Evolutionary conservation across 1,140 invertebrate genomes (phyloP), one percentile per base, ranked within the genome.

Genomic region (Lineus longissimus): DNA sequence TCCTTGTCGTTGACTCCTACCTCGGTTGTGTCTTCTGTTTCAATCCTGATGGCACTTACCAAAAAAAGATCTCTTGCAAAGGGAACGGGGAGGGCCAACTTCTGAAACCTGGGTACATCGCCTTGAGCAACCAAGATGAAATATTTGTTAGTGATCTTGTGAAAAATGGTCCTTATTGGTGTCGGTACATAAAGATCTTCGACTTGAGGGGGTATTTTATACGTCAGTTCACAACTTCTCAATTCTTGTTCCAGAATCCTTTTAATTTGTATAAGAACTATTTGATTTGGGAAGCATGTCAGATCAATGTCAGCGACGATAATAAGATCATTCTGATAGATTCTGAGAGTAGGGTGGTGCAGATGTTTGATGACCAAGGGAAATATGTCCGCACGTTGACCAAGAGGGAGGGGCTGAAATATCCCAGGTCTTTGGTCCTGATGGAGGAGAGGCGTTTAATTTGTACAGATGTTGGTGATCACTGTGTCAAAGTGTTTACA

Each of bases 11-110:
- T 9, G 47, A 51, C n/a, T 23, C n/a, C 19, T 27, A 7, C 47
- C 9, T 19, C 6, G 47, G 47, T 19, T 51, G 47, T 51, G n/a
- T 51, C 25, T 51, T 51, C 47, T 51, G 47, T 51, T 51, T 51
- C 25, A 27, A 51, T 9, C 19, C 47, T 7, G 25, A 51, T n/a
- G 47, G 47, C 25, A 6, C n/a, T 7, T 51, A 23, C 25, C 19
- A 23, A n/a, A 51, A 51, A n/a, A 51, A 51, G n/a, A n/a, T 51
- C 47, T 51, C 47, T 7, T 51, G 47, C 25, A 51, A 51, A 27
- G 47, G 47, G 9, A 9, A 51, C n/a, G 47, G 47, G n/a, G 47
- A 51, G n/a, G 47, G 47, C 4, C 47, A 51, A n/a, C 47, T 51
- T 51, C n/a, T 51, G 47, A 51, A 51, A 23, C 47, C 47, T 19